Evolutionary conservation across 2,797 vertebrate genomes (phyloP).

Genomic region (Todus mexicanus): DNA sequence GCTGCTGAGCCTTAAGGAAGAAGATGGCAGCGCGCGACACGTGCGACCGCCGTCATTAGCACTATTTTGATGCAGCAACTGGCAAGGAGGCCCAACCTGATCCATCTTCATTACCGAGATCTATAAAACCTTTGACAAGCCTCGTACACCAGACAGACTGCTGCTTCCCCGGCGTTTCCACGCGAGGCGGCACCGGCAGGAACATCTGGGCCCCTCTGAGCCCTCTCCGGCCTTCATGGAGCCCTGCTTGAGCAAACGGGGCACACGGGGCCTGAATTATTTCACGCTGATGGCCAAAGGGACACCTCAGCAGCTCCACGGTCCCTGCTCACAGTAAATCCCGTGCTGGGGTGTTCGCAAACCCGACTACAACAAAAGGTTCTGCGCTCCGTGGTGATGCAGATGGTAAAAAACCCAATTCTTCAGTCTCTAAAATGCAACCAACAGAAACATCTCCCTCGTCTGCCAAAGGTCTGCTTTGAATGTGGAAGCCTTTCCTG

Average conservation of each 20-base stretch:
- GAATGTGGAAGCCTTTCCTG: neutral
- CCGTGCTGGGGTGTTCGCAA: neutral
- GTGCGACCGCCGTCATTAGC: constrained; percentile 78
- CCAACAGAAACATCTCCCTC: accelerated
- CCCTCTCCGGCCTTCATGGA: accelerated
- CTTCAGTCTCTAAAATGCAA: neutral
- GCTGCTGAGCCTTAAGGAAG: constrained; percentile 45
- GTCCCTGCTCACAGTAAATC: too few species aligned
- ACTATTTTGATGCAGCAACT: constrained; percentile 48
- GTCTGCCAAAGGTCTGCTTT: neutral
- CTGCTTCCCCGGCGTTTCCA: neutral
- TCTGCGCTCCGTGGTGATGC: neutral
- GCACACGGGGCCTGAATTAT: neutral
- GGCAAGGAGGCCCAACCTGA: constrained; percentile 2
- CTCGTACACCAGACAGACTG: neutral
- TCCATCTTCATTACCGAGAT: constrained; percentile 19
- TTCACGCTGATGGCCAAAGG: neutral
- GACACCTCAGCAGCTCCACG: neutral
- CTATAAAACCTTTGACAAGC: neutral
- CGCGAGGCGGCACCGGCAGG: accelerated
- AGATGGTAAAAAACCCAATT: neutral
- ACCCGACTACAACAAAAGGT: constrained; percentile 8
- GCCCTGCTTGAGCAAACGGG: accelerated
- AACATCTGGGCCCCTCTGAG: accelerated
- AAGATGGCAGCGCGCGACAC: constrained; percentile 14